Evolutionary conservation across 2,797 vertebrate genomes (phyloP).

Genomic region (Notolabrus celidotus): DNA sequence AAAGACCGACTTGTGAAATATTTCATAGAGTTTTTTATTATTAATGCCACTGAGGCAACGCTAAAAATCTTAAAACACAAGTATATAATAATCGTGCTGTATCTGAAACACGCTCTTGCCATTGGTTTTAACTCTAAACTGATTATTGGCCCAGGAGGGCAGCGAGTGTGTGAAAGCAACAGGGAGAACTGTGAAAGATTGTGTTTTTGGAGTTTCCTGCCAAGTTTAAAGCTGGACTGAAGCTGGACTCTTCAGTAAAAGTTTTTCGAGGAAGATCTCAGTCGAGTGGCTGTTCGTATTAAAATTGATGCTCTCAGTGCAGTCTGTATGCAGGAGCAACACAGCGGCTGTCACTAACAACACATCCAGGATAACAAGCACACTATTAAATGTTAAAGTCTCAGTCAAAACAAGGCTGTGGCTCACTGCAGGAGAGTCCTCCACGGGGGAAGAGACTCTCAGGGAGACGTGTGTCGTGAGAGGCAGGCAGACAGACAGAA

Average conservation of each 20-base stretch:
- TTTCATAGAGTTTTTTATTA: constrained; percentile 63
- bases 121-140: constrained; percentile 17
- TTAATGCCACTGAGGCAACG: constrained; percentile 55
- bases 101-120: constrained; percentile 22
- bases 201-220: constrained; percentile 13
- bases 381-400: constrained; percentile 64
- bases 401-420: constrained; percentile 39
- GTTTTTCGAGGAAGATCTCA: constrained; percentile 38
- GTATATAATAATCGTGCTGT: constrained; percentile 22
- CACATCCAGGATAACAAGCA: constrained; percentile 62
- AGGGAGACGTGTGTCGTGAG: constrained; percentile 20
- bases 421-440: constrained; percentile 33
- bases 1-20: constrained; percentile 53
- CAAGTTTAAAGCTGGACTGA: constrained; percentile 7
- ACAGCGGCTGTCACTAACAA: constrained; percentile 33
- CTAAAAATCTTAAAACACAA: constrained; percentile 29
- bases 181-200: constrained; percentile 3
- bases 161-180: constrained; percentile 11
- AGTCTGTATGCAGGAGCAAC: constrained; percentile 37
- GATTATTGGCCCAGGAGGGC: constrained; percentile 9
- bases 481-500: constrained; percentile 30
- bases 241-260: constrained; percentile 32
- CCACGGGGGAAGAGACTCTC: constrained; percentile 19
- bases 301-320: constrained; percentile 40
- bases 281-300: constrained; percentile 33